phyloP scores from a whole-genome alignment of 2,888 invertebrate genomes.

The Dasypogon diadema region DNA sequence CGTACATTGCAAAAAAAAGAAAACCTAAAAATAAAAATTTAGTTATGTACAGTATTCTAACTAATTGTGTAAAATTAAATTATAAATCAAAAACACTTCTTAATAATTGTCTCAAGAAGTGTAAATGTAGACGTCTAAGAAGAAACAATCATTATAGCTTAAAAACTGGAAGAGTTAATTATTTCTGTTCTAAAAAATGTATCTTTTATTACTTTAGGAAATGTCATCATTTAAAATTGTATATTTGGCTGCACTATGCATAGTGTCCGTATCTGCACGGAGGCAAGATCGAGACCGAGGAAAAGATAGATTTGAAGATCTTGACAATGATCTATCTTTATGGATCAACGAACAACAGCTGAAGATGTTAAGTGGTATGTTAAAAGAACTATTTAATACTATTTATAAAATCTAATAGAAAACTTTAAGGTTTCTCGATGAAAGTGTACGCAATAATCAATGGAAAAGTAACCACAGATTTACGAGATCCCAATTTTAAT shows the following conservation, averaged over 20 bases:
- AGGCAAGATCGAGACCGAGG: slow-evolving; percentile 57
- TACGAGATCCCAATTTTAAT: slow-evolving; percentile 90
- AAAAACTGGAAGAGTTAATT: neutral
- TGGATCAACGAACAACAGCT: slow-evolving; percentile 95
- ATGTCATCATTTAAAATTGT: neutral
- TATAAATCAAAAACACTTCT: no score
- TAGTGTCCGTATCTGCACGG: neutral
- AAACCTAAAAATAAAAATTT: no score
- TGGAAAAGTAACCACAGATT: slow-evolving; percentile 86
- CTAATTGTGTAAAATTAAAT: no score
- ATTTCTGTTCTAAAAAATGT: no score
- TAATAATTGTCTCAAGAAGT: no score
- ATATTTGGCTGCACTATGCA: neutral
- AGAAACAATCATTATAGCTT: no score
- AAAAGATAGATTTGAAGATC: slow-evolving; percentile 59
- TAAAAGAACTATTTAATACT: neutral
- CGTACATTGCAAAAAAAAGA: no score
- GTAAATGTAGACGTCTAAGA: no score
- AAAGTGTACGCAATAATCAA: slow-evolving; percentile 91
- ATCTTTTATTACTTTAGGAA: slow-evolving; percentile 23
- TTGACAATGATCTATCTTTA: slow-evolving; percentile 75
- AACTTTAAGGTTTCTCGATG: slow-evolving; percentile 79
- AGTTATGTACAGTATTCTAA: no score
- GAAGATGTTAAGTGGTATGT: slow-evolving; percentile 88
- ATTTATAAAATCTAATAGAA: neutral